A percentile compares a stretch with the other conserved stretches of the same genome.
Evolutionary conservation across 2,113 vertebrate species (phyloP).

Genomic region (Saccopteryx bilineata): DNA sequence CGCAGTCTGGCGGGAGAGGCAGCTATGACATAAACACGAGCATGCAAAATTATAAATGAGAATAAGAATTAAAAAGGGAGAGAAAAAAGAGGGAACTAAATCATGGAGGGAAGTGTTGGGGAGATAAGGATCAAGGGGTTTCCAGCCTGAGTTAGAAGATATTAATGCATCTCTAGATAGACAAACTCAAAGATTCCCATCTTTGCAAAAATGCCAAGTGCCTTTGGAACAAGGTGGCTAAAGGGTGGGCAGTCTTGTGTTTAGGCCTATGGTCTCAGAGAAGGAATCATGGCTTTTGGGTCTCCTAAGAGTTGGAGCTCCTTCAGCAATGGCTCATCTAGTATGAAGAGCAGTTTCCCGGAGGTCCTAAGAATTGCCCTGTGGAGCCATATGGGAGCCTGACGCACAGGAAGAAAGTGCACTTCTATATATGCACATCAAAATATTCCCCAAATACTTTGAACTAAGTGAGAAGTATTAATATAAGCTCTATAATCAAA

Average conservation of each 20-base stretch:
- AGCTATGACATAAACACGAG: neutral
- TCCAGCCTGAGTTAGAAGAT: neutral
- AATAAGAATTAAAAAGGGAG: neutral
- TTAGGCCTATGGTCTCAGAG: neutral
- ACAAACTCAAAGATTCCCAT: neutral
- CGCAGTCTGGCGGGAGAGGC: neutral
- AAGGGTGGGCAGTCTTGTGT: neutral
- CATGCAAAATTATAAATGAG: neutral
- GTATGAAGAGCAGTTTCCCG: neutral
- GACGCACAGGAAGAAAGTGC: neutral
- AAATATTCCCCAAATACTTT: neutral
- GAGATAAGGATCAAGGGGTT: neutral
- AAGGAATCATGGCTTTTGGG: neutral
- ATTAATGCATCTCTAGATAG: neutral
- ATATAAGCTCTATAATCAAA: constrained; percentile 12
- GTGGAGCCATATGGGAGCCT: neutral
- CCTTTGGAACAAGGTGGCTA: neutral
- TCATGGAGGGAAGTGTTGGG: neutral
- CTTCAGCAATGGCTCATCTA: neutral
- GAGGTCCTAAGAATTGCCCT: neutral
- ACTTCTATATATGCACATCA: neutral
- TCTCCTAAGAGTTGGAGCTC: neutral
- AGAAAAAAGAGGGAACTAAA: neutral
- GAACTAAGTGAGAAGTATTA: constrained; percentile 16
- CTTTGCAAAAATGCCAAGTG: neutral